phyloP scores from a whole-genome alignment of 1,140 invertebrate species.

The Hirudo medicinalis region DNA sequence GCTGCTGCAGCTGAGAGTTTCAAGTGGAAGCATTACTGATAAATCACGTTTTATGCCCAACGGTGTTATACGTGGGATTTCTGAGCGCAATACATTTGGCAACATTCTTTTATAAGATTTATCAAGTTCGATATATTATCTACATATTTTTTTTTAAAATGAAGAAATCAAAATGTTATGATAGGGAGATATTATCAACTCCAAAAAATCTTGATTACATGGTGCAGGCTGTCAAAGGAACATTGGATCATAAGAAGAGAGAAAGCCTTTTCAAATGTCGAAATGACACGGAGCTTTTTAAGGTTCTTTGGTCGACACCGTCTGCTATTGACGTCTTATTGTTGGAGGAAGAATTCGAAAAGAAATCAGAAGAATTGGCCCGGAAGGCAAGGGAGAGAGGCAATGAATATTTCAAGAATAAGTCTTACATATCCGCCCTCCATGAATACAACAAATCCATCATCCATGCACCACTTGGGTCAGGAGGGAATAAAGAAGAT shows the following conservation, averaged over 20 bases:
- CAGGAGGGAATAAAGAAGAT: background rate
- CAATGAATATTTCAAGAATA: constrained; percentile 61
- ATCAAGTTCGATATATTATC: too few relatives aligned
- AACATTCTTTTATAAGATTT: too few relatives aligned
- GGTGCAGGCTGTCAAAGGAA: constrained; percentile 14
- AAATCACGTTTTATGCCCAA: too few relatives aligned
- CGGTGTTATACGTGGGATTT: too few relatives aligned
- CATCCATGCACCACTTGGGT: constrained; percentile 29
- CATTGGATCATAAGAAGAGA: background rate
- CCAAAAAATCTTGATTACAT: constrained; percentile 10
- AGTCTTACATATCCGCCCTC: constrained; percentile 59
- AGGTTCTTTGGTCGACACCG: background rate
- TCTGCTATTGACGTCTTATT: background rate
- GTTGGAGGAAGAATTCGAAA: constrained; percentile 20
- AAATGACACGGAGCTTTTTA: constrained; percentile 8
- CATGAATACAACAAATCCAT: constrained; percentile 56
- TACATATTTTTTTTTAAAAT: too few relatives aligned
- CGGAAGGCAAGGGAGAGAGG: constrained; percentile 54
- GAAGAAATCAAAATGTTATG: background rate
- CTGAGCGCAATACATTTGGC: too few relatives aligned
- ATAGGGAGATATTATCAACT: constrained; percentile 3
- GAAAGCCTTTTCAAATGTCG: background rate
- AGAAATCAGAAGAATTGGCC: constrained; percentile 15
- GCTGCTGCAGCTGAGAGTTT: too few relatives aligned
- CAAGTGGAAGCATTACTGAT: too few relatives aligned